Base-by-base conservation (phyloP, 2,113 vertebrate species). In the Harpagus bidentatus region DNA sequence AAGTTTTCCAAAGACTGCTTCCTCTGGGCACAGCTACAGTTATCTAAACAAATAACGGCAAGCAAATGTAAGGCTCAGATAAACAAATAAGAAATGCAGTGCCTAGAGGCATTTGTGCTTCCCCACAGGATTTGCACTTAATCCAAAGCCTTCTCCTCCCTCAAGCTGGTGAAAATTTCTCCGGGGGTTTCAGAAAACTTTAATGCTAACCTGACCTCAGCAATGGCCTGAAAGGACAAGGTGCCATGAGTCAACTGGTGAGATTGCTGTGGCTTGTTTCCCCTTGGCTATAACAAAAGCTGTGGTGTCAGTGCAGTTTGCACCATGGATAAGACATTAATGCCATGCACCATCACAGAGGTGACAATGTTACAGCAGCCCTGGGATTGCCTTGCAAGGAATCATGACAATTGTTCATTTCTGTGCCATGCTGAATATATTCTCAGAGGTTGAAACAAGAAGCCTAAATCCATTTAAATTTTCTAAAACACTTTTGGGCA, bases 261-360 rank as follows among this genome's bases (percentile, higher is more conserved):
- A 31, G 53, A 22, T 7, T 1, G 13, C 19, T 3, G 28, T 1
- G 32, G 28, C 22, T 22, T 4, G 2, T 52, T 20, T 45, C 29
- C 67, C 48, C 59, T 9, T 0, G 28, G 52, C 53, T 67, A 1
- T 2, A 18, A 21, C 31, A 22, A 36, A 29, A 43, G 71, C 38
- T 5, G 0, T 7, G 0, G 42, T 2, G 11, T 18, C 47, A 11
- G 73, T 1, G 8, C 2, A 0, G 56, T 38, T 36, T 17, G 45
- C 28, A 3, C 36, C 4, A 1, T 11, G 1, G 2, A 36, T 5
- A 3, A 20, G 61, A 21, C 52, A 48, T 63, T 63, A 29, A 23
- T 32, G 83, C 32, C 42, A 4, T 1, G 59, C 47, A 23, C 59
- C 72, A 32, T 50, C 83, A 8, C 70, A 28, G 61, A 74, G 93